These are phyloP conservation scores for Caenorhabditis macrosperma DNA, from an alignment of 2,888 invertebrate species.

Conservation along the genomic window DNA sequence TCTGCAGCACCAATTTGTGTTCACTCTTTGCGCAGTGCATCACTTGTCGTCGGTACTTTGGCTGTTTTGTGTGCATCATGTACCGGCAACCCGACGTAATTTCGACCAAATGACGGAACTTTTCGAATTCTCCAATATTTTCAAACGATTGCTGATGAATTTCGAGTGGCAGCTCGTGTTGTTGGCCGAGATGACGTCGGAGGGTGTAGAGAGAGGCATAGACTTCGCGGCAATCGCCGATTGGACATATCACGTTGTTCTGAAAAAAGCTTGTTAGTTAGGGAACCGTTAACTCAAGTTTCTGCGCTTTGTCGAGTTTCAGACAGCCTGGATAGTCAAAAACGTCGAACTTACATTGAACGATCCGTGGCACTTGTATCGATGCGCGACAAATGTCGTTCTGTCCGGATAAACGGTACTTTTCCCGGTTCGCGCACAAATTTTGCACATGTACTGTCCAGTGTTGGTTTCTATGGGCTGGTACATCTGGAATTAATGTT, in stretches of 20 bases:
- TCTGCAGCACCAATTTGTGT: constrained; percentile 64
- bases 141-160: constrained; percentile 63
- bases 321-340: too few species aligned
- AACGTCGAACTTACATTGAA: constrained; percentile 67
- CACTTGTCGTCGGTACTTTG: constrained; percentile 61
- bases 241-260: constrained; percentile 63
- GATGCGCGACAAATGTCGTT: constrained; percentile 58
- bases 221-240: constrained; percentile 55
- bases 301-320: too few species aligned
- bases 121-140: constrained; percentile 66
- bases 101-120: constrained; percentile 59
- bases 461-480: constrained; percentile 58
- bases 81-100: constrained; percentile 51
- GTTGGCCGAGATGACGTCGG: constrained; percentile 52
- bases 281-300: too few species aligned
- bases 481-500: constrained; percentile 51
- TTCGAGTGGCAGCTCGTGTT: constrained; percentile 60
- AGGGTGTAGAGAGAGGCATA: constrained; percentile 61
- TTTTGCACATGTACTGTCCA: constrained; percentile 58
- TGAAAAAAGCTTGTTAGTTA: too few species aligned
- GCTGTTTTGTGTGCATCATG: constrained; percentile 68
- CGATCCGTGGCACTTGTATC: constrained; percentile 66
- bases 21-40: constrained; percentile 67
- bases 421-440: constrained; percentile 59
- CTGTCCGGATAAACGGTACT: constrained; percentile 52